phyloP scores from a whole-genome alignment of 1,140 invertebrate genomes.

The Euura saliciscinereae region DNA sequence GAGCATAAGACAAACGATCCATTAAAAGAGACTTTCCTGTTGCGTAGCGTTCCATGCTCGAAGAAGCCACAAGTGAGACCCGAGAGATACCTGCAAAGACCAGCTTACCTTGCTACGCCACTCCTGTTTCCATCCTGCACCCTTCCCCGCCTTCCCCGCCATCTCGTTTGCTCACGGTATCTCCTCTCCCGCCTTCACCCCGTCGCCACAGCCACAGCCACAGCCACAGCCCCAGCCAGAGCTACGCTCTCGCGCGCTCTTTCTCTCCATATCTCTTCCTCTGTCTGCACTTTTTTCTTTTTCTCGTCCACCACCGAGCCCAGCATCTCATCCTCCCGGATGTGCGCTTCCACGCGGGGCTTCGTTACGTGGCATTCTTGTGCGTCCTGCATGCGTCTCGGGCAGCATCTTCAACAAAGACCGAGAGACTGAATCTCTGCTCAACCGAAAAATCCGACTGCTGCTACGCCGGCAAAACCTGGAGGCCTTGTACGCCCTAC shows the following conservation, averaged over 20 bases:
- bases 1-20: not conserved
- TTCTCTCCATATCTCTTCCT: conserved; percentile 37
- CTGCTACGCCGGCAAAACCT: not conserved
- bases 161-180: not conserved
- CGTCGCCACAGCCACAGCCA: conserved; percentile 18
- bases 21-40: conserved; percentile 5
- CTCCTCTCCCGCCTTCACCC: not conserved
- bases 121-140: not conserved
- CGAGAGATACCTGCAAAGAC: not conserved
- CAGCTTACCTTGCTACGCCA: conserved; percentile 2
- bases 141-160: conserved; percentile 5
- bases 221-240: conserved; percentile 31
- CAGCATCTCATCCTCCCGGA: not conserved
- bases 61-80: not conserved
- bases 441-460: not conserved
- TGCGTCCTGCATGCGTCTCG: not conserved
- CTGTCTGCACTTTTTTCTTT: conserved; percentile 20
- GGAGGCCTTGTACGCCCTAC: not conserved
- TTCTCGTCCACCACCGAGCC: not conserved
- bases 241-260: conserved; percentile 36
- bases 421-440: not conserved
- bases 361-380: conserved; percentile 4
- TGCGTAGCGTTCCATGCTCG: not conserved
- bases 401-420: not conserved
- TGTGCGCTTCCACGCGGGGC: conserved; percentile 1